phyloP scores from a whole-genome alignment of 2,797 vertebrate species.

The Emys orbicularis region DNA sequence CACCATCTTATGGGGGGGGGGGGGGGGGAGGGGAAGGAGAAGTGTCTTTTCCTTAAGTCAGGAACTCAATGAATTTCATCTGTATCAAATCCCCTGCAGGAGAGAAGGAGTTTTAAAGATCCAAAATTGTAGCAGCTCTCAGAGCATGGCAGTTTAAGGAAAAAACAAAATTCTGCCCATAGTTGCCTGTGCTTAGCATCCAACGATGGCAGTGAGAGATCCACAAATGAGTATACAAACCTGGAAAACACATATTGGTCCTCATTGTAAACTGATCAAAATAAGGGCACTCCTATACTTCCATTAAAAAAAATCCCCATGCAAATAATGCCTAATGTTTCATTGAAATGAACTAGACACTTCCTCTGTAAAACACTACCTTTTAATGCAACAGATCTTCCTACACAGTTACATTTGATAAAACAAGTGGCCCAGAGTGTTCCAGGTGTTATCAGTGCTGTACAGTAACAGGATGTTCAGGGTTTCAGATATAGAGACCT shows the following conservation, averaged over 20 bases:
- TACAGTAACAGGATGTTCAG: background rate
- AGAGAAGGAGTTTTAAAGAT: background rate
- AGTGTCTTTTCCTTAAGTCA: background rate
- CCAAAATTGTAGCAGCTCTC: background rate
- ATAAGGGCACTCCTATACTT: background rate
- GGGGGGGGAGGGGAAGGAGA: too few relatives aligned
- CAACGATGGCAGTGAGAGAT: background rate
- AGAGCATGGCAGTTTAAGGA: background rate
- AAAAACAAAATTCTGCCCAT: background rate
- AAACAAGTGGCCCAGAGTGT: background rate
- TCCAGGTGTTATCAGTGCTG: background rate
- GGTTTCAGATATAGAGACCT: background rate
- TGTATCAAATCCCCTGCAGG: background rate
- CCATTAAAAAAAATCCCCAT: background rate
- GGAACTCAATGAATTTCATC: background rate
- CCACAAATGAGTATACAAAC: background rate
- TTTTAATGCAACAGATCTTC: too few relatives aligned
- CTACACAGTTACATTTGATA: background rate
- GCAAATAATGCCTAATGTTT: background rate
- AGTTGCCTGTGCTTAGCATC: background rate
- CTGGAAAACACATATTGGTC: background rate
- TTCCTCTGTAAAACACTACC: background rate
- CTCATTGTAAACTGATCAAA: background rate
- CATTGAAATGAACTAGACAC: background rate
- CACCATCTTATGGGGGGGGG: background rate